Conservation (phyloP, 2,888 invertebrate species). For the Alsophila aescularia region DNA sequence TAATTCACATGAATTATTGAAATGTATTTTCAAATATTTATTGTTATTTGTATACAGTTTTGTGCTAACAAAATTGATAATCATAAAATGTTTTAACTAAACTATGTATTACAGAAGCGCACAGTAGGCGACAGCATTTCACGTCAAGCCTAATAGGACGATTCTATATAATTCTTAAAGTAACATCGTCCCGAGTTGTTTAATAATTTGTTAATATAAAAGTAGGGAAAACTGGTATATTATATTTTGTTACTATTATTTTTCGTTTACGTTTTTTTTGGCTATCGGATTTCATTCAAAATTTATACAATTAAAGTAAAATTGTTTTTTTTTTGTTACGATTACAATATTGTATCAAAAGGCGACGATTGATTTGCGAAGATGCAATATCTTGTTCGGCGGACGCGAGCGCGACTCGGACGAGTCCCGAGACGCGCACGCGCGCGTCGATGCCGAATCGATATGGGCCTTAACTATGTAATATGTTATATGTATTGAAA, state of each 20-base stretch:
- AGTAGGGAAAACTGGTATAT: slow-evolving; percentile 72
- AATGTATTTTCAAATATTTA: slow-evolving; percentile 20
- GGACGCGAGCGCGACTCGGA: slow-evolving; percentile 41
- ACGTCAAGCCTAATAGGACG: slow-evolving; percentile 70
- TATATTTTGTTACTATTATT: slow-evolving; percentile 43
- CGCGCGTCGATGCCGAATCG: slow-evolving; percentile 38
- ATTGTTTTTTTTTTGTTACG: slow-evolving; percentile 48
- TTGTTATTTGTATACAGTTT: slow-evolving; percentile 29
- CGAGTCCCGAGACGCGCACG: slow-evolving; percentile 37
- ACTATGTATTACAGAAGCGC: slow-evolving; percentile 34
- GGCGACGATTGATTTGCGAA: slow-evolving; percentile 44
- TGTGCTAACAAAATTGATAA: slow-evolving; percentile 22
- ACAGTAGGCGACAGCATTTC: slow-evolving; percentile 62
- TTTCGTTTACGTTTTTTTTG: slow-evolving; percentile 69
- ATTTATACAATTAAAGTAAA: slow-evolving; percentile 50
- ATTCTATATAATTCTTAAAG: slow-evolving; percentile 85
- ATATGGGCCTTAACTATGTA: slow-evolving; percentile 47
- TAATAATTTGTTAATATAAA: slow-evolving; percentile 79
- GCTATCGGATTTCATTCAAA: slow-evolving; percentile 63
- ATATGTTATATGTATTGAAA: slow-evolving; percentile 45
- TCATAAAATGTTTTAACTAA: slow-evolving; percentile 35
- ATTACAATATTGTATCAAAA: slow-evolving; percentile 46
- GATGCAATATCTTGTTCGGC: slow-evolving; percentile 39
- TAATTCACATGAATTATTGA: slow-evolving; percentile 23
- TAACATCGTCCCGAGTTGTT: slow-evolving; percentile 81